Evolutionary conservation across 2,113 vertebrate genomes (phyloP).

Genomic region (Amblyopsis rosae): DNA sequence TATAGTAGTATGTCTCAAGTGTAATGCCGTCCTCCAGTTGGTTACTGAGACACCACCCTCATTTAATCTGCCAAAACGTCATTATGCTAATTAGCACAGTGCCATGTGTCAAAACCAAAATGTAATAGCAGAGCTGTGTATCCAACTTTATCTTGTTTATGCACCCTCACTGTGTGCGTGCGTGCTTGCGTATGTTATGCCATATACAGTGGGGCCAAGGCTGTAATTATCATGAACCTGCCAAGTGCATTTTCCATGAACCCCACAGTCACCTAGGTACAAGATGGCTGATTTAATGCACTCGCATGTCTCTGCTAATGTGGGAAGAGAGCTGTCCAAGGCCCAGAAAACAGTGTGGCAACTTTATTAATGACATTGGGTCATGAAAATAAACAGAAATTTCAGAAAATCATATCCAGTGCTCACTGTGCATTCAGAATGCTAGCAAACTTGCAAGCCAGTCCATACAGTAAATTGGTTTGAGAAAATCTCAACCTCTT

Average conservation of each 20-base stretch:
- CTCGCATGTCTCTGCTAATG: conserved; percentile 54
- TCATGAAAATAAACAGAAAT: conserved; percentile 22
- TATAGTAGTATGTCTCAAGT: not conserved
- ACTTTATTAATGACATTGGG: conserved; percentile 50
- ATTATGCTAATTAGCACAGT: conserved; percentile 47
- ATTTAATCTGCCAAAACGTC: conserved; percentile 15
- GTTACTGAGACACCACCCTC: conserved; percentile 15
- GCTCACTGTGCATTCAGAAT: no score
- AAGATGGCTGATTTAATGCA: conserved; percentile 51
- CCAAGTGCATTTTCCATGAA: conserved; percentile 2
- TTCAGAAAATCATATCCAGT: no score
- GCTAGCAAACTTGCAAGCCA: no score
- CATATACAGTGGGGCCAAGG: conserved; percentile 13
- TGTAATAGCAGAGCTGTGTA: conserved; percentile 49
- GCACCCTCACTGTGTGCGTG: conserved; percentile 27
- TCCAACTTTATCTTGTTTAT: conserved; percentile 49
- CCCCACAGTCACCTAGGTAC: not conserved
- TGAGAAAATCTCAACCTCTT: no score
- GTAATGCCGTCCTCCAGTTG: not conserved
- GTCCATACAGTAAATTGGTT: no score
- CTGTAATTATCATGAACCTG: conserved; percentile 41
- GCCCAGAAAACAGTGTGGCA: conserved; percentile 39
- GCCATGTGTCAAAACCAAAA: conserved; percentile 40
- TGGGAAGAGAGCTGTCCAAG: conserved; percentile 35
- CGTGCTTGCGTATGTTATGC: conserved; percentile 12